Percentiles rank a stretch among this genome's conserved stretches.
Conservation (phyloP, 2,888 invertebrate species). For the Polyploca ridens region DNA sequence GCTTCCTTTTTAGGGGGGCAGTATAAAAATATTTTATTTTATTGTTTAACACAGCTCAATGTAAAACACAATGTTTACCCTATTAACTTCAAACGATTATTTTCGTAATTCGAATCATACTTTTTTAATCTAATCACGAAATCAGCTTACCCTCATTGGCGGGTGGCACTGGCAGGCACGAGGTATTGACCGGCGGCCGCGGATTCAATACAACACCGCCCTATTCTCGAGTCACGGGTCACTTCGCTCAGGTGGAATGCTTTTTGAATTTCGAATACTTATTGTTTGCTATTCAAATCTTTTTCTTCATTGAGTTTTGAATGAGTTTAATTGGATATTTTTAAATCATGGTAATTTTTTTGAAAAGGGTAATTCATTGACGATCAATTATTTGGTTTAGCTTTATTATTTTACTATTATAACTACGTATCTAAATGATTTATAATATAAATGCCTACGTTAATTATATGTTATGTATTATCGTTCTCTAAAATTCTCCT, state of each 20-base stretch:
- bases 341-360: neutral
- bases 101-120: slow-evolving; percentile 52
- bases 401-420: too few species aligned
- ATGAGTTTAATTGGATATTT: neutral
- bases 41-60: too few species aligned
- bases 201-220: slow-evolving; percentile 26
- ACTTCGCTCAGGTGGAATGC: slow-evolving; percentile 46
- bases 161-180: slow-evolving; percentile 70
- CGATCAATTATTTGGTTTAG: too few species aligned
- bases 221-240: slow-evolving; percentile 43
- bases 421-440: too few species aligned
- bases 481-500: too few species aligned
- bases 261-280: slow-evolving; percentile 46
- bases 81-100: slow-evolving; percentile 31
- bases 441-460: too few species aligned
- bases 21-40: too few species aligned
- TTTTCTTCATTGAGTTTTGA: slow-evolving; percentile 12
- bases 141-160: slow-evolving; percentile 60
- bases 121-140: slow-evolving; percentile 67
- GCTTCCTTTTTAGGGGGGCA: too few species aligned
- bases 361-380: too few species aligned
- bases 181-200: slow-evolving; percentile 70
- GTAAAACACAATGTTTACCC: neutral
- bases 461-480: too few species aligned
- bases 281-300: slow-evolving; percentile 36